Evolutionary conservation across 2,113 vertebrate species (phyloP).

Genomic region (Neotragus pygmaeus): DNA sequence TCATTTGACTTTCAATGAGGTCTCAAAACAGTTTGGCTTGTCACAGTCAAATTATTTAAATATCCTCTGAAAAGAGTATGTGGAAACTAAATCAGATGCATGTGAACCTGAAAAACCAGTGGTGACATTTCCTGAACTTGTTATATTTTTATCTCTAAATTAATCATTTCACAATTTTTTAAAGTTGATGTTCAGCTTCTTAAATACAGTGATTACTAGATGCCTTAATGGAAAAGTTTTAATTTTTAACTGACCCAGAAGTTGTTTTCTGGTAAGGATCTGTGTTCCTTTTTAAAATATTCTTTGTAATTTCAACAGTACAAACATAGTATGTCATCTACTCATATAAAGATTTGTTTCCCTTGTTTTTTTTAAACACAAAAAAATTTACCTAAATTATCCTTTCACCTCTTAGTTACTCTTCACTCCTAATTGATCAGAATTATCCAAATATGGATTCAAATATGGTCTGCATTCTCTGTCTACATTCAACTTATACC

Average conservation of each 20-base stretch:
- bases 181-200: slow-evolving; percentile 50
- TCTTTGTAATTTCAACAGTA: slow-evolving; percentile 39
- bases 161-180: slow-evolving; percentile 66
- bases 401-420: slow-evolving; percentile 25
- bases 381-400: neutral
- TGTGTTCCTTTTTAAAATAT: slow-evolving; percentile 54
- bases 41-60: slow-evolving; percentile 66
- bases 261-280: slow-evolving; percentile 41
- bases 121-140: slow-evolving; percentile 44
- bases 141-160: slow-evolving; percentile 67
- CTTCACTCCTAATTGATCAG: slow-evolving; percentile 38
- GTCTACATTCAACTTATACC: neutral
- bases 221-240: slow-evolving; percentile 62
- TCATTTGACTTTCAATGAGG: slow-evolving; percentile 49
- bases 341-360: neutral
- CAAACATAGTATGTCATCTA: neutral
- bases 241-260: slow-evolving; percentile 62
- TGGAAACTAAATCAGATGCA: slow-evolving; percentile 58
- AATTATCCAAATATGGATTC: slow-evolving; percentile 30
- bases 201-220: slow-evolving; percentile 62
- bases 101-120: slow-evolving; percentile 58
- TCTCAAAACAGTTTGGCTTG: slow-evolving; percentile 68
- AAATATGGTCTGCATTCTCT: neutral
- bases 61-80: slow-evolving; percentile 60
- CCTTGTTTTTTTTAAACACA: neutral